Evolutionary conservation across 2,797 vertebrate species (phyloP), one percentile per base, ranked within the genome.

Genomic region (Diglossa cyanea): DNA sequence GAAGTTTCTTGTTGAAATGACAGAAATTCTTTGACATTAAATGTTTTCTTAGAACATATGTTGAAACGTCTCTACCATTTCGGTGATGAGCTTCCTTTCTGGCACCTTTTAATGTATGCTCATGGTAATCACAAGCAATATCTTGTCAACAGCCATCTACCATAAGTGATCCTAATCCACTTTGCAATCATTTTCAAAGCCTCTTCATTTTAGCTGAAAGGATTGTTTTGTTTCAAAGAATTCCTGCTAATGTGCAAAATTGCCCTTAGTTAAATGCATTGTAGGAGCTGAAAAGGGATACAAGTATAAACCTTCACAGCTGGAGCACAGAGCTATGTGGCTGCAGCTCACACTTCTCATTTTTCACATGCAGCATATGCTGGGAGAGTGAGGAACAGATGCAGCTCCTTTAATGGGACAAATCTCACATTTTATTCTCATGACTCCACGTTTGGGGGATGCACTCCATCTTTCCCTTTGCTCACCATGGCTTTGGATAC

Each of bases 181-280:
- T 97, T 92, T 75, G 86, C 83, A 96, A 93, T 97, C 89, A 95
- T 94, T 95, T 96, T 86, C 83, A 95, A 92, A 96, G 75, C 72
- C 82, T 94, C 94, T 95, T 96, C 87, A 90, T 96, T 96, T 95
- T 90, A 63, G 14, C 66, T 96, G 89, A 93, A 96, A 94, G 57
- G 87, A 91, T 82, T 92, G 88, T 93, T 97, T 91, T 84, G 63
- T 95, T 88, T 93, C 73, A 63, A 97, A 96, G 93, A 96, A 95
- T 95, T 95, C 93, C 84, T 95, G 75, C 88, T 96, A 97, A 96
- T 93, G 94, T 86, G 86, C 66, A 75, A 93, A 95, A 96, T 94
- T 96, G 83, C 73, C 89, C 94, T 95, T 96, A 95, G 92, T 96
- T 95, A 95, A 94, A 95, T 89, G 90, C 87, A 75, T 93, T 96